phyloP scores from a whole-genome alignment of 2,113 vertebrate species.

The Hystrix brachyura region DNA sequence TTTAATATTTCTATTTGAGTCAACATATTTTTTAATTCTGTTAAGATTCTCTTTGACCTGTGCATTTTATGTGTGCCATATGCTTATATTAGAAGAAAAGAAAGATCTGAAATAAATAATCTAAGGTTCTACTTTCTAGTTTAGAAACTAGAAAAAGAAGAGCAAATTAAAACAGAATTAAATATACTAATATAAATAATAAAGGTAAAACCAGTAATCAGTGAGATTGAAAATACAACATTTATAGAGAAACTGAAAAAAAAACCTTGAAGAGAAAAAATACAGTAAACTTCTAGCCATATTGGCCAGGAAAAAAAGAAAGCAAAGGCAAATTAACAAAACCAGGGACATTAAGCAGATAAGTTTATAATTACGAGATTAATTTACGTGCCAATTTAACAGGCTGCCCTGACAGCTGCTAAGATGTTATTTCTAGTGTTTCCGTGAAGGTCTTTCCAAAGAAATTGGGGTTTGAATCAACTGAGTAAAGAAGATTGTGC shows the following conservation, averaged over 20 bases:
- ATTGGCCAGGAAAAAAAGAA: neutral
- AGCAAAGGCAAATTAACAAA: neutral
- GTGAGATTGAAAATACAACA: neutral
- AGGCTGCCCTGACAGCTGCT: neutral
- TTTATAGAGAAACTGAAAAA: neutral
- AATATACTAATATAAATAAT: neutral
- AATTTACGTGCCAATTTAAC: neutral
- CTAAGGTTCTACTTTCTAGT: neutral
- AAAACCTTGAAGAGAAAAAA: neutral
- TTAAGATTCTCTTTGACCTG: neutral
- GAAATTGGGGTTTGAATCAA: neutral
- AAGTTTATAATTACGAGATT: neutral
- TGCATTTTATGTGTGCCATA: neutral
- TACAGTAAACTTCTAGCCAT: neutral
- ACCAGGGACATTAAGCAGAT: neutral
- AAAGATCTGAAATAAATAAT: slow-evolving; percentile 21
- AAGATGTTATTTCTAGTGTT: neutral
- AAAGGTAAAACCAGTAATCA: neutral
- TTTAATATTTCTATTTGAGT: neutral
- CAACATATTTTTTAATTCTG: neutral
- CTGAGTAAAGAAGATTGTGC: neutral
- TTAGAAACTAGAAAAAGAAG: neutral
- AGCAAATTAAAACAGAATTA: neutral
- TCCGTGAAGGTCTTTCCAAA: neutral
- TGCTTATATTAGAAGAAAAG: neutral